Evolutionary conservation across 64 coral and sea anemone species (phyloP).

Genomic region (Montipora sp.): DNA sequence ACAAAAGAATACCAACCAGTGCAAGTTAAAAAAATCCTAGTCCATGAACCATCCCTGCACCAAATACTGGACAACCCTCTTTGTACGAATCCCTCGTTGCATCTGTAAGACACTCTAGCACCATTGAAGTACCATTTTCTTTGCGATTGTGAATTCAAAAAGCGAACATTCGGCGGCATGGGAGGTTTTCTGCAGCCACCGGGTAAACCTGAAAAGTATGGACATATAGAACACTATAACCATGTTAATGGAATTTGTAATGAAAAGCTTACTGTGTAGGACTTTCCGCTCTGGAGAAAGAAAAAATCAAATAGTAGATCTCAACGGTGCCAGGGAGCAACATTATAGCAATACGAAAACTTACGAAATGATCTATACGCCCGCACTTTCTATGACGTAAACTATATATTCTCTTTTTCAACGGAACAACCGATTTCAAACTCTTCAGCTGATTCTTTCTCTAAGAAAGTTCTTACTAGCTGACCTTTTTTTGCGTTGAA

Average conservation of each 20-base stretch:
- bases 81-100: neutral
- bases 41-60: neutral
- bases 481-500: too few relatives aligned
- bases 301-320: too few relatives aligned
- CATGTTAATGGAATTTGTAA: too few relatives aligned
- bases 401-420: too few relatives aligned
- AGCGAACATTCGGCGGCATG: slow-evolving; percentile 9
- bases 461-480: too few relatives aligned
- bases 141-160: neutral
- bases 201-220: neutral
- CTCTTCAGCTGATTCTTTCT: too few relatives aligned
- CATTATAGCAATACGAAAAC: too few relatives aligned
- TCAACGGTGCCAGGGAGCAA: too few relatives aligned
- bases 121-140: neutral
- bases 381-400: too few relatives aligned
- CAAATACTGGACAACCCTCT: neutral
- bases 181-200: slow-evolving; percentile 18
- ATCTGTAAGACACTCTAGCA: neutral
- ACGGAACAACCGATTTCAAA: too few relatives aligned
- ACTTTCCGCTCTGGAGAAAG: too few relatives aligned
- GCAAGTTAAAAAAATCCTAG: neutral
- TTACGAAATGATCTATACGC: too few relatives aligned
- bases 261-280: neutral
- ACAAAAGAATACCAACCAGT: neutral
- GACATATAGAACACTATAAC: neutral